Evolutionary conservation across 2,888 invertebrate genomes (phyloP).

Genomic region (Acanthosoma haemorrhoidale): DNA sequence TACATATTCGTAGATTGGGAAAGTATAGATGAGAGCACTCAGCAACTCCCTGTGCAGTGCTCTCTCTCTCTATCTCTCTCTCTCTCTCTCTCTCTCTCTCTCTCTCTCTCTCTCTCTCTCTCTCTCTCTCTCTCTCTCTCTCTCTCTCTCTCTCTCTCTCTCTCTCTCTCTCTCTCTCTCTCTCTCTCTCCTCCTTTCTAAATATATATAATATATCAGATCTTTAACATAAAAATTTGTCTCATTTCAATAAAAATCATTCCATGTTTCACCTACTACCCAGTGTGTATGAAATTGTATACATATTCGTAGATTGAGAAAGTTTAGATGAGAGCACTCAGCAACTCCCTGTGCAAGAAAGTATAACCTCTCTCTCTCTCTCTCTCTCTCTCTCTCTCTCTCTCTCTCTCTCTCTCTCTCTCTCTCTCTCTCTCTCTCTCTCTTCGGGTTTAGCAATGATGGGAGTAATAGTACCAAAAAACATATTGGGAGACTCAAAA

Average conservation of each 20-base stretch:
- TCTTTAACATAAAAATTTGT: no score
- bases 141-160: no score
- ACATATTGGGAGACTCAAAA: background rate
- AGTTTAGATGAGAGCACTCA: background rate
- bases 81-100: constrained; percentile 3
- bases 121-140: background rate
- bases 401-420: background rate
- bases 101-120: constrained; percentile 3
- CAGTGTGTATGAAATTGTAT: no score
- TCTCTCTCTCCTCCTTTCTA: no score
- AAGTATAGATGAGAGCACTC: background rate
- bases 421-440: background rate
- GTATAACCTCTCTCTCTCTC: background rate
- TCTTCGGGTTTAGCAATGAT: background rate
- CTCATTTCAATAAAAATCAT: no score
- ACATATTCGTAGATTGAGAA: no score
- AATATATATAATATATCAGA: no score
- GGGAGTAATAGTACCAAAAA: background rate
- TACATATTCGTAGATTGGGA: no score
- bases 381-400: background rate
- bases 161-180: no score
- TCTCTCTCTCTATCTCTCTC: no score
- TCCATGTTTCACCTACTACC: no score
- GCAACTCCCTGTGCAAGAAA: background rate
- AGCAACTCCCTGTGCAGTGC: background rate